Percentiles rank a stretch among this genome's conserved stretches.
These are phyloP conservation scores for Chrysochloris asiatica DNA, from an alignment of 2,113 vertebrate genomes.

Conservation along the genomic window DNA sequence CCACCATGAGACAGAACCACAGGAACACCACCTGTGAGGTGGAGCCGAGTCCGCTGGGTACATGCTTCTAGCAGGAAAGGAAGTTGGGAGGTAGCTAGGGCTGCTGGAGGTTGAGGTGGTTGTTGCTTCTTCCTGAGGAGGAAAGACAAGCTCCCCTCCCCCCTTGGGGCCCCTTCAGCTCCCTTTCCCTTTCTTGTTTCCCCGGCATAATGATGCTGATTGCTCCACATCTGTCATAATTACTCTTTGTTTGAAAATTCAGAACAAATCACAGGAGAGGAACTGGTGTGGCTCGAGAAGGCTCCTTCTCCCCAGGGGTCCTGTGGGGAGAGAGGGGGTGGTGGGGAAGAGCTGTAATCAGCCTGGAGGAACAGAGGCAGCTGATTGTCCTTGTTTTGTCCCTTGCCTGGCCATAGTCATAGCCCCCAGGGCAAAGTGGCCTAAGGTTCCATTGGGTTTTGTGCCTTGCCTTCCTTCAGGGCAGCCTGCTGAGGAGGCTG, in stretches of 20 bases:
- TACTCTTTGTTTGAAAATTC: slow-evolving; percentile 83
- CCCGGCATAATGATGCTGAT: slow-evolving; percentile 77
- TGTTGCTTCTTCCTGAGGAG: slow-evolving; percentile 24
- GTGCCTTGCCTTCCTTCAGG: not conserved
- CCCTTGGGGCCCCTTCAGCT: slow-evolving; percentile 14
- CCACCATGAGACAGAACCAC: no score
- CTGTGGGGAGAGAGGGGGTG: not conserved
- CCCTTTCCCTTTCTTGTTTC: slow-evolving; percentile 75
- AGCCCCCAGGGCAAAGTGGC: not conserved
- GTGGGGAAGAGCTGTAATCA: slow-evolving; percentile 40
- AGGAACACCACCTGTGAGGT: no score
- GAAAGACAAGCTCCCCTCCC: slow-evolving; percentile 52
- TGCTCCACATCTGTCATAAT: slow-evolving; percentile 80
- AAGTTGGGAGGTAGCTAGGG: not conserved
- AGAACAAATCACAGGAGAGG: slow-evolving; percentile 80
- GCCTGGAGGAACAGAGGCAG: slow-evolving; percentile 1
- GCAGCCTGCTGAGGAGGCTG: not conserved
- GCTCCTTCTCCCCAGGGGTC: slow-evolving; percentile 72
- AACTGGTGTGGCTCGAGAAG: slow-evolving; percentile 57
- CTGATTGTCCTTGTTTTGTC: slow-evolving; percentile 64
- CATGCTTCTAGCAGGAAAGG: not conserved
- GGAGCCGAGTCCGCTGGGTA: not conserved
- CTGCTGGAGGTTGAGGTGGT: slow-evolving; percentile 23
- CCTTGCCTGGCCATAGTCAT: not conserved
- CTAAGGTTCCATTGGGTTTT: not conserved